Base-by-base conservation (phyloP, 2,113 vertebrate species). In the Trinectes maculatus region DNA sequence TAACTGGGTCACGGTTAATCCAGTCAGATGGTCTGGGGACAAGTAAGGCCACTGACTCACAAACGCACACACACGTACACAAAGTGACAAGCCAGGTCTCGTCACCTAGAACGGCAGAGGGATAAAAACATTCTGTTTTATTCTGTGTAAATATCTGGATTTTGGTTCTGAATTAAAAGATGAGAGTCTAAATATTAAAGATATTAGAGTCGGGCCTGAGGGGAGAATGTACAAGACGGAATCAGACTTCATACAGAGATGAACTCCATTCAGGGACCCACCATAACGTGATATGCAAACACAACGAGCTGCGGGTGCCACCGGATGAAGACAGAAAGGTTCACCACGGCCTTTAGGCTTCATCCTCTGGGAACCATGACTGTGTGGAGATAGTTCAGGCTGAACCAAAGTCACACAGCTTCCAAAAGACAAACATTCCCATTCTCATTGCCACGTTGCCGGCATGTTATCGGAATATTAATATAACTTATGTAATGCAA, bases 1-100 rank as follows among this genome's bases (percentile, higher is more conserved):
- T 77, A 80, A 77, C 73, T 82, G 77, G 84, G 85, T 90, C 88
- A 83, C 69, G 31, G 72, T 48, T 57, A 79, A 79, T 79, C 74
- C 59, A 77, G 77, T 83, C 75, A 57, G 73, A 68, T 78, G 69
- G 73, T 82, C 43, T 18, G 12, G 52, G 63, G 65, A 34, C 72
- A 43, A 80, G 79, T 77, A 73, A 78, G 83, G 79, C 74, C 83
- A 79, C 73, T 74, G 57, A 80, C n/a, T 57, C 79, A 71, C 47
- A 11, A 43, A 42, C 58, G 42, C 44, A 34, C 25, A 18, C 55
- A 43, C 56, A 40, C 44, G 13, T 11, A 39, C 19, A 44, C 19
- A 49, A 7, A 37, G 24, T 58, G 67, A 55, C 13, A 74, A 47
- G 75, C 19, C 25, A 26, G 39, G 51, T 72, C 29, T 58, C 31